Evolutionary conservation across 2,113 vertebrate genomes (phyloP).

Genomic region (Sebastes fasciatus): DNA sequence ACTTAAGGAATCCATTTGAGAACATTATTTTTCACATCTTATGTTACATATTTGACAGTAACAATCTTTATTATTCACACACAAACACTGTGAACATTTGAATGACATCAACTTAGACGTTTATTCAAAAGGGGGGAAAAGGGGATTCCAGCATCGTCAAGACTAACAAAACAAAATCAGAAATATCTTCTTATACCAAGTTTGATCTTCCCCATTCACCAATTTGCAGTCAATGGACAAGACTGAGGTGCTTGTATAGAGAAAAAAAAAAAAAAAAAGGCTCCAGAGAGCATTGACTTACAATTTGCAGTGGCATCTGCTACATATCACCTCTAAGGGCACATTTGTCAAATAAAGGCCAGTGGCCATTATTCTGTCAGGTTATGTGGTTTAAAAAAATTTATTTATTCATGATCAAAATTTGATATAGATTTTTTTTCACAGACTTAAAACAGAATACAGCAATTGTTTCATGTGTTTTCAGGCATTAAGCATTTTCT

Average conservation of each 20-base stretch:
- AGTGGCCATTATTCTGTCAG: slow-evolving; percentile 24
- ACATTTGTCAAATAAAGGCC: slow-evolving; percentile 31
- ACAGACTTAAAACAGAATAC: slow-evolving; percentile 24
- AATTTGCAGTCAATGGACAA: slow-evolving; percentile 71
- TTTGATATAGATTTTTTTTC: neutral
- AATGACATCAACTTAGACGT: slow-evolving; percentile 75
- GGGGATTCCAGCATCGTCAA: slow-evolving; percentile 59
- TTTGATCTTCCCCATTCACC: slow-evolving; percentile 48
- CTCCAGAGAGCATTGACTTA: slow-evolving; percentile 36
- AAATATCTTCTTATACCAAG: slow-evolving; percentile 30
- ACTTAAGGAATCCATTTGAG: slow-evolving; percentile 71
- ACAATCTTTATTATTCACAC: slow-evolving; percentile 76
- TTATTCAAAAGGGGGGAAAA: slow-evolving; percentile 56
- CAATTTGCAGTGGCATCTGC: slow-evolving; percentile 54
- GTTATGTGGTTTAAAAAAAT: neutral
- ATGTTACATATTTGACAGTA: slow-evolving; percentile 83
- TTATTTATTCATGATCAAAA: neutral
- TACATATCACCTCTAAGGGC: slow-evolving; percentile 47
- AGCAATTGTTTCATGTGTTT: slow-evolving; percentile 22
- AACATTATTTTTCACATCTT: slow-evolving; percentile 81
- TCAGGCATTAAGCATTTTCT: slow-evolving; percentile 13
- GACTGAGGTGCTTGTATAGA: slow-evolving; percentile 40
- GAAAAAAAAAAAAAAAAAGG: neutral
- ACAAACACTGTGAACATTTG: slow-evolving; percentile 67
- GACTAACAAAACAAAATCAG: slow-evolving; percentile 50